Conservation (phyloP, 2,888 invertebrate species). For the Eupithecia exiguata region DNA sequence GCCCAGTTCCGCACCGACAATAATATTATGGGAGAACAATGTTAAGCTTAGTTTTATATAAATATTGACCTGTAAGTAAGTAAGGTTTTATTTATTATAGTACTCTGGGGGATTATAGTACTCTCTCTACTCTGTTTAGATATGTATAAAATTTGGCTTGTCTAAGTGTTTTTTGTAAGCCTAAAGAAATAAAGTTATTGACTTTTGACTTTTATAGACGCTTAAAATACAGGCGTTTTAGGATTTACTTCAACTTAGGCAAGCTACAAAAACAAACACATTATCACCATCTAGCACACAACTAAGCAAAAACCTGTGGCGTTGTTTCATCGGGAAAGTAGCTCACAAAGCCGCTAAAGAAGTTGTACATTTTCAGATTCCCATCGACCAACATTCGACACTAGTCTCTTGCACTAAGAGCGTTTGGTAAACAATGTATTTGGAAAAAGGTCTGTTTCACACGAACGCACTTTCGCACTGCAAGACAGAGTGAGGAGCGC, state of each 20-base stretch:
- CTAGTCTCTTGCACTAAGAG: constrained; percentile 39
- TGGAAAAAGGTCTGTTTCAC: constrained; percentile 52
- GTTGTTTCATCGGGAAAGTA: constrained; percentile 66
- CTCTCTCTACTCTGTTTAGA: too few species aligned
- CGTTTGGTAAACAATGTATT: constrained; percentile 38
- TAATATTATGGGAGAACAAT: too few species aligned
- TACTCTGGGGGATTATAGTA: too few species aligned
- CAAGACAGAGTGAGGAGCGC: constrained; percentile 38
- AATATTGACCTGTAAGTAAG: too few species aligned
- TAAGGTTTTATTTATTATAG: too few species aligned
- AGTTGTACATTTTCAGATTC: constrained; percentile 64
- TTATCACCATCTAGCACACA: not conserved
- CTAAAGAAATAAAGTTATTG: too few species aligned
- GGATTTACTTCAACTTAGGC: not conserved
- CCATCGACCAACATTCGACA: constrained; percentile 44
- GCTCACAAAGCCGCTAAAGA: constrained; percentile 66
- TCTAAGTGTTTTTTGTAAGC: too few species aligned
- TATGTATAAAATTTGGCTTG: too few species aligned
- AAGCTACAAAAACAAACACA: not conserved
- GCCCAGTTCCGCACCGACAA: too few species aligned
- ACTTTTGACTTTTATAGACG: too few species aligned
- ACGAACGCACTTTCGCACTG: constrained; percentile 56
- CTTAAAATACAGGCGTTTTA: too few species aligned
- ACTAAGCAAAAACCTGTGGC: constrained; percentile 35
- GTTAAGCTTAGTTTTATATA: too few species aligned